Percentiles rank a stretch among this genome's conserved stretches.
These are phyloP conservation scores for Drosophila pandora DNA, from an alignment of 1,140 invertebrate genomes.

Conservation along the genomic window DNA sequence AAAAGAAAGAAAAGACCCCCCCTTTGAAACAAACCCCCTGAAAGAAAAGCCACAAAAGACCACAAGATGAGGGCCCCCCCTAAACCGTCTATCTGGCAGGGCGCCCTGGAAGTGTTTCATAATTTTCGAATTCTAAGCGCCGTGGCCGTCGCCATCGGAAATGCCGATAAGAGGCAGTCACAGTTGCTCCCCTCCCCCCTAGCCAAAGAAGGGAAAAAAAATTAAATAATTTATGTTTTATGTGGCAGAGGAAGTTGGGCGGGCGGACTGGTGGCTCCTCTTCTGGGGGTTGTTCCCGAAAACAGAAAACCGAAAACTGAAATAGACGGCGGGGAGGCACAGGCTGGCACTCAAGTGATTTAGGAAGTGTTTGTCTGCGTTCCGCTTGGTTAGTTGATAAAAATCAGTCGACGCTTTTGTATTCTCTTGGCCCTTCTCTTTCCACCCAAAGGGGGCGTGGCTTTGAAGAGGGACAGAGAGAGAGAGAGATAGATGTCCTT, in stretches of 20 bases:
- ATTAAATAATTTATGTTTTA: slow-evolving; percentile 82
- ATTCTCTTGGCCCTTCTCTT: slow-evolving; percentile 27
- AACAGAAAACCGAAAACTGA: slow-evolving; percentile 19
- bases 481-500: neutral
- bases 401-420: slow-evolving; percentile 76
- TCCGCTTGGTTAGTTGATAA: slow-evolving; percentile 83
- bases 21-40: too few relatives aligned
- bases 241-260: slow-evolving; percentile 72
- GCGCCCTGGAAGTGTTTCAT: slow-evolving; percentile 70
- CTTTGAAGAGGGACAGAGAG: neutral
- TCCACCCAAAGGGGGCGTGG: slow-evolving; percentile 2
- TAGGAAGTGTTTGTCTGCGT: slow-evolving; percentile 83
- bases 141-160: slow-evolving; percentile 51
- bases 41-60: slow-evolving; percentile 8
- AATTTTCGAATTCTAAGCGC: slow-evolving; percentile 72
- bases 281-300: slow-evolving; percentile 51
- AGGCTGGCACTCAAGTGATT: slow-evolving; percentile 70
- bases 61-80: slow-evolving; percentile 45
- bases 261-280: slow-evolving; percentile 1
- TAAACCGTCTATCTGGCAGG: neutral
- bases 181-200: too few relatives aligned
- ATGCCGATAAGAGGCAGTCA: slow-evolving; percentile 50
- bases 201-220: slow-evolving; percentile 39
- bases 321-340: slow-evolving; percentile 28
- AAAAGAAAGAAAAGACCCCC: too few relatives aligned